Evolutionary conservation across 2,113 vertebrate species (phyloP), one percentile per base, ranked within the genome.

Genomic region (Calidris pugnax): DNA sequence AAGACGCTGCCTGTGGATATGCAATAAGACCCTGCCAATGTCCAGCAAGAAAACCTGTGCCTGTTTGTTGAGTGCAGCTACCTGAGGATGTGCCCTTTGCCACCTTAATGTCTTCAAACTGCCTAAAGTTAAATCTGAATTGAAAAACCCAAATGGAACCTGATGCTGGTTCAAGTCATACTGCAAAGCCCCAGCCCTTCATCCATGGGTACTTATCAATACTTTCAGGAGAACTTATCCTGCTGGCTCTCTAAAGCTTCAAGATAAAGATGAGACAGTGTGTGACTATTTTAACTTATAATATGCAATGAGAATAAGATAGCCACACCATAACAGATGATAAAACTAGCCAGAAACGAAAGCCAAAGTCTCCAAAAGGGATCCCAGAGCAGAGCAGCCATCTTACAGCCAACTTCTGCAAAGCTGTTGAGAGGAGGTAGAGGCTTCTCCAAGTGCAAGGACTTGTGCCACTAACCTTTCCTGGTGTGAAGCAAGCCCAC

Each of bases 1-100:
- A 19, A 45, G 18, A 51, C 0, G 0, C n/a, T 87, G 71, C 37
- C 28, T 28, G 5, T 53, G 39, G n/a, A 30, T 48, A 35, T 6
- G 26, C 43, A 28, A 2, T 8, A 51, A 74, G 56, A 91, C 32
- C 21, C 35, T 91, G 59, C 15, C 66, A 48, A 64, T 23, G 35
- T n/a, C 37, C 43, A 82, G 43, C 16, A 60, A 72, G 66, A 81
- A 91, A 83, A 6, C 13, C 47, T 26, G 32, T 41, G 50, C 28
- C 79, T 43, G 19, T 1, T 1, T 7, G 20, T 23, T 56, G 19
- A 57, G 53, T 1, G 0, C 57, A 48, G 30, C 45, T 87, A 30
- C 26, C 14, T 47, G 66, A 19, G 27, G 85, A 79, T 12, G 56
- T 39, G 33, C 33, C 37, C 47, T 86, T 85, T 62, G 3, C 35